Base-by-base conservation (phyloP, 2,888 invertebrate species). In the Xanthostigma xanthostigma region DNA sequence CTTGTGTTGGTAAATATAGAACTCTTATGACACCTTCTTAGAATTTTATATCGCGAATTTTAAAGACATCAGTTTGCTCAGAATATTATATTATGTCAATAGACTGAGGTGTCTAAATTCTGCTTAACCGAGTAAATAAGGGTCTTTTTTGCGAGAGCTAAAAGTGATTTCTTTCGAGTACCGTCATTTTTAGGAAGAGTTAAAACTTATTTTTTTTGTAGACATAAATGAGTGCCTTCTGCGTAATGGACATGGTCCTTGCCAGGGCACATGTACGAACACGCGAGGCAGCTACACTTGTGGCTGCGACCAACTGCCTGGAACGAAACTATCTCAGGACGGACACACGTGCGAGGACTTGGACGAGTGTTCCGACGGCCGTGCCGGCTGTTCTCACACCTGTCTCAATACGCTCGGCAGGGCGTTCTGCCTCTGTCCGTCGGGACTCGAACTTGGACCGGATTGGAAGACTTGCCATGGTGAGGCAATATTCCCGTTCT, bases 171-270 rank as follows among this genome's bases (percentile, higher is more conserved):
- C 27, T 6, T 3, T 27, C 6, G 5, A 27, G 27, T 27, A 27
- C 27, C 6, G 27, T 27, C 27, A 27, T 27, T 6, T 27, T 27
- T 27, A 27, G 6, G 6, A 27, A 27, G 27, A 27, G 27, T 6
- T 5, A 27, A 27, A 27, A 27, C 3, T 6, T 27, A 5, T 6
- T 5, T 27, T 27, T 27, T 27, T 27, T 27, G 27, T 6, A 27
- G 77, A 78, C 62, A 65, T 75, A 54, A 75, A 79, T 62, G 79
- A 79, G 62, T 79, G 79, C 57, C 64, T 75, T 34, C 62, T 74
- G 55, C 72, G 76, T 57, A 78, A 78, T 61, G 79, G 78, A 27
- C 73, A 69, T 55, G 79, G 78, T 8, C 78, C 78, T 11, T 81
- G 80, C 59, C 76, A 80, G 60, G 78, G 77, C 56, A 67, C 66